Base-by-base conservation (phyloP, 2,797 vertebrate genomes). In the Hippocampus kuda region DNA sequence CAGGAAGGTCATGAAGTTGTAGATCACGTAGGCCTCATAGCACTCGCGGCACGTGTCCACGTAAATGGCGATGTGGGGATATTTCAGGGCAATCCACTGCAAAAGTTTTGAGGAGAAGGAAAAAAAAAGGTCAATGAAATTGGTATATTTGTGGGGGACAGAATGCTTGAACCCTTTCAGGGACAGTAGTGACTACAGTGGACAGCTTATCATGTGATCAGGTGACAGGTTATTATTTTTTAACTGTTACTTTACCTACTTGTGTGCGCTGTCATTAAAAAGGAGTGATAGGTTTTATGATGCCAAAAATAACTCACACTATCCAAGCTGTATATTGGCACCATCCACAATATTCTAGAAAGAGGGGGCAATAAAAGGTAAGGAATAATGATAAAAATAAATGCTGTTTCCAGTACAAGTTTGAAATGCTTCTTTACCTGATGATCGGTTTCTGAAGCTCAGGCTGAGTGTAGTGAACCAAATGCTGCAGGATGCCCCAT, bases 31-130 rank as follows among this genome's bases (percentile, higher is more conserved):
- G 20, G 97, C 97, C 91, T 99, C 97, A 24, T 99, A 99, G 89
- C 97, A 99, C 83, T 99, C 97, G 87, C 97, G 91, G 89, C 96
- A 98, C 0, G 97, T 99, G 86, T 99, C 96, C 89, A 98, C 95
- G 51, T 99, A 99, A 76, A 99, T 99, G 70, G 97, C 96, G 82
- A 98, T 98, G 65, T 77, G 74, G 66, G 97, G 95, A 83, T 96
- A 98, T 84, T 97, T 97, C 83, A 99, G 83, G 38, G 97, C 96
- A 83, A 99, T 91, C 96, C 96, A 99, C 97, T 99, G 80, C 26
- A 26, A 16, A 10, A 24, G 8, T 54, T 54, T 24, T n/a, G 34
- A 34, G 34, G 34, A 34, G 34, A 38, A 38, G 6, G 7, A 8
- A 38, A 7, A 38, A 34, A 38, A 38, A 38, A 38, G 51, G 51